Evolutionary conservation across 2,113 vertebrate species (phyloP), one percentile per base, ranked within the genome.

Genomic region (Anas platyrhynchos): DNA sequence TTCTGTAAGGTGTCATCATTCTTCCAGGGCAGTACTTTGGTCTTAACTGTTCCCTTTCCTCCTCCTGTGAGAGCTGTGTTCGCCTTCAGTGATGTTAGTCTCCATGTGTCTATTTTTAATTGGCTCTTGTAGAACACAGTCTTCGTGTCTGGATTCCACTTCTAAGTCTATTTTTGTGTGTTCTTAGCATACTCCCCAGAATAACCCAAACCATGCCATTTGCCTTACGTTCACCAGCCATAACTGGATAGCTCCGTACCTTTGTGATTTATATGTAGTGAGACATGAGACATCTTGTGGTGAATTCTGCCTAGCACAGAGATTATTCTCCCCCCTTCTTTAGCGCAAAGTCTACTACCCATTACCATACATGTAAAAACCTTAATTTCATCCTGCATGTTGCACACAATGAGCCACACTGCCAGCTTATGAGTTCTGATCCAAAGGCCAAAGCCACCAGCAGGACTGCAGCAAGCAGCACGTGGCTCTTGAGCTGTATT

Each of bases 271-370:
- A 86, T 36, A 34, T 2, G 8, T 11, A 94, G 86, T 46, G 93
- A 94, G 86, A 73, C 58, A 94, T 92, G 94, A 96, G 96, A 96
- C 96, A 95, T 91, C 96, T 97, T 92, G 96, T 96, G 96, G 96
- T 71, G 90, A 92, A 58, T 82, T 87, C 88, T 79, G 81, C 90
- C 88, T 54, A 67, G 54, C 62, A 61, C 86, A 86, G 21, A 58
- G 32, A 78, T 67, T 52, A 44, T 69, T 44, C 79, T 50, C 48
- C 38, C 36, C n/a, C 7, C 73, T 62, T 27, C 75, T 62, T 83
- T 41, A 78, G 43, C 9, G 3, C 25, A 58, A 29, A 22, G 22
- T 38, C 48, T 41, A 72, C 31, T 36, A 38, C 7, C 36, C 31
- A 16, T 62, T 66, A 36, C 31, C 38, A 55, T 11, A 27, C 4